Percentiles rank a stretch among this genome's conserved stretches.
Conservation (phyloP, 2,888 invertebrate species). For the Beris morrisii region DNA sequence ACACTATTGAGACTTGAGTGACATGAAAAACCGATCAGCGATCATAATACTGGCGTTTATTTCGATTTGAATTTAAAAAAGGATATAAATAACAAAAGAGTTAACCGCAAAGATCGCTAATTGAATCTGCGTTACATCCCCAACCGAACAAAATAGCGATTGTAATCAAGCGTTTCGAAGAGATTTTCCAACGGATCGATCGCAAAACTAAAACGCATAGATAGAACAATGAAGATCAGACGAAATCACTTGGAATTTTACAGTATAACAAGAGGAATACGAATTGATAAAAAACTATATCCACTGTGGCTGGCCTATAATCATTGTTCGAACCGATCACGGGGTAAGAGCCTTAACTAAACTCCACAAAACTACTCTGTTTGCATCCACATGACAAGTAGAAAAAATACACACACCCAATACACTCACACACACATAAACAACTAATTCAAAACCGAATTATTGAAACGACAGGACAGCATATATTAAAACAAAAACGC, state of each 20-base stretch:
- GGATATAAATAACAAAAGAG: background rate
- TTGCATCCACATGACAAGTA: too few relatives aligned
- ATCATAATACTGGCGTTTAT: background rate
- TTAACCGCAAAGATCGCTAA: background rate
- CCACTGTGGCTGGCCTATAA: conserved; percentile 31
- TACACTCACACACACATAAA: too few relatives aligned
- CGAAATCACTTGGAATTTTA: conserved; percentile 34
- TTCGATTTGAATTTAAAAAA: background rate
- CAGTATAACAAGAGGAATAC: conserved; percentile 34
- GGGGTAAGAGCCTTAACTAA: conserved; percentile 25
- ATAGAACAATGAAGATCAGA: conserved; percentile 40
- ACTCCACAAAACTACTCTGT: background rate
- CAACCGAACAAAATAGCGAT: conserved; percentile 8
- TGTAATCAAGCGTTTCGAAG: conserved; percentile 5
- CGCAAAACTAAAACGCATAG: conserved; percentile 15
- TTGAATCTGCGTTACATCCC: too few relatives aligned
- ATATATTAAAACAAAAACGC: background rate
- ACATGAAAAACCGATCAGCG: background rate
- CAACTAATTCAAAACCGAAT: too few relatives aligned
- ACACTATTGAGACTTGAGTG: background rate
- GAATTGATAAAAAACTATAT: conserved; percentile 32
- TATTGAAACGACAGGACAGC: too few relatives aligned
- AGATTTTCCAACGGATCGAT: background rate
- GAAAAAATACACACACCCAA: too few relatives aligned
- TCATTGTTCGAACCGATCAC: conserved; percentile 32